Percentiles rank a stretch among this genome's conserved stretches.
Conservation (phyloP, 2,888 invertebrate genomes). For the Volucella inflata region DNA sequence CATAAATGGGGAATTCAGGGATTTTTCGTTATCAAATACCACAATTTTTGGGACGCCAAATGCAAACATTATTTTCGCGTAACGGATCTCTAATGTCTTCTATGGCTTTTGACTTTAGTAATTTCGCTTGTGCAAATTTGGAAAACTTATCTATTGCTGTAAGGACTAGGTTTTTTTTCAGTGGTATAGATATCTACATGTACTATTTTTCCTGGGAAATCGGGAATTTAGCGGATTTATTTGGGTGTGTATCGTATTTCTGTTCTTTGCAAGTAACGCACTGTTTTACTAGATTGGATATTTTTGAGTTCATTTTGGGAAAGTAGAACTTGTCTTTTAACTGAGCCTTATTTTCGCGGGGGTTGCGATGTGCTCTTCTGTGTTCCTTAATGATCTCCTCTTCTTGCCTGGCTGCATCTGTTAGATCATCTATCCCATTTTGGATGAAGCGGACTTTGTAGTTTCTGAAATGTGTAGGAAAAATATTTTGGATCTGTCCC, state of each 20-base stretch:
- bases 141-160: constrained; percentile 23
- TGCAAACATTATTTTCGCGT: constrained; percentile 46
- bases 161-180: constrained; percentile 7
- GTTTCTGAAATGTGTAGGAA: background rate
- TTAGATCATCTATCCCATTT: no score
- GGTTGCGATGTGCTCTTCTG: no score
- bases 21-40: constrained; percentile 58
- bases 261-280: constrained; percentile 9
- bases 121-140: no score
- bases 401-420: no score
- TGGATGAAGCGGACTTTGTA: background rate
- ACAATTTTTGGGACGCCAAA: constrained; percentile 66
- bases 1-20: constrained; percentile 55
- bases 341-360: no score
- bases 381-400: no score
- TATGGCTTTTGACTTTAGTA: constrained; percentile 39
- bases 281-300: constrained; percentile 16
- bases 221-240: background rate
- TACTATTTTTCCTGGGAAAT: constrained; percentile 8
- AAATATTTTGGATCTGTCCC: constrained; percentile 15
- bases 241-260: background rate
- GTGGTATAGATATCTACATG: constrained; percentile 11
- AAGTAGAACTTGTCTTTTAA: constrained; percentile 43
- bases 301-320: constrained; percentile 39
- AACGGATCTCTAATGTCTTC: constrained; percentile 54